Evolutionary conservation across 2,797 vertebrate species (phyloP).

Genomic region (Todus mexicanus): DNA sequence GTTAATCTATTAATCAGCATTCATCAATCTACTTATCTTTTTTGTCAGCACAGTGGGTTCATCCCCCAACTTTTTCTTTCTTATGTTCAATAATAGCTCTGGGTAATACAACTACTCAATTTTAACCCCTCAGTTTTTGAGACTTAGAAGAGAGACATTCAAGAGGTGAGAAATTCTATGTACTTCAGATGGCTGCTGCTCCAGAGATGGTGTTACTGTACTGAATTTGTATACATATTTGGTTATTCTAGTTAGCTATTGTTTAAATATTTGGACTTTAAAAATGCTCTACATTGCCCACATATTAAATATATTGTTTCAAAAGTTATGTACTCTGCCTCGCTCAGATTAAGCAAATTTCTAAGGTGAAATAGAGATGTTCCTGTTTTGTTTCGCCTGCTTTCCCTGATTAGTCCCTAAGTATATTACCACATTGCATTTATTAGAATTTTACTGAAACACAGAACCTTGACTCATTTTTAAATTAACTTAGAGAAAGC

Average conservation of each 20-base stretch:
- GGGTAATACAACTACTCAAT: neutral
- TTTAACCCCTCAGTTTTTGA: neutral
- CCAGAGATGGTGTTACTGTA: neutral
- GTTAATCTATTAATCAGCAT: neutral
- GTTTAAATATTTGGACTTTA: neutral
- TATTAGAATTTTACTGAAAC: neutral
- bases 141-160: neutral
- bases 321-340: neutral
- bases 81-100: neutral
- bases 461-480: neutral
- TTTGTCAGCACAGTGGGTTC: neutral
- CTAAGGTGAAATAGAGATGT: neutral
- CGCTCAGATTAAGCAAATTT: neutral
- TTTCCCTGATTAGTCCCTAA: neutral
- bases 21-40: neutral
- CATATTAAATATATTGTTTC: neutral
- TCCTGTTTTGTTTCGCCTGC: neutral
- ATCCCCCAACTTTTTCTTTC: neutral
- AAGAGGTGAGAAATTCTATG: neutral
- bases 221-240: neutral
- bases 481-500: neutral
- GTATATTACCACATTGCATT: neutral
- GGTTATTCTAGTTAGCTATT: neutral
- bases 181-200: neutral
- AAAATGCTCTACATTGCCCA: neutral